phyloP scores from a whole-genome alignment of 2,888 invertebrate species.

The Amphipoea oculea region DNA sequence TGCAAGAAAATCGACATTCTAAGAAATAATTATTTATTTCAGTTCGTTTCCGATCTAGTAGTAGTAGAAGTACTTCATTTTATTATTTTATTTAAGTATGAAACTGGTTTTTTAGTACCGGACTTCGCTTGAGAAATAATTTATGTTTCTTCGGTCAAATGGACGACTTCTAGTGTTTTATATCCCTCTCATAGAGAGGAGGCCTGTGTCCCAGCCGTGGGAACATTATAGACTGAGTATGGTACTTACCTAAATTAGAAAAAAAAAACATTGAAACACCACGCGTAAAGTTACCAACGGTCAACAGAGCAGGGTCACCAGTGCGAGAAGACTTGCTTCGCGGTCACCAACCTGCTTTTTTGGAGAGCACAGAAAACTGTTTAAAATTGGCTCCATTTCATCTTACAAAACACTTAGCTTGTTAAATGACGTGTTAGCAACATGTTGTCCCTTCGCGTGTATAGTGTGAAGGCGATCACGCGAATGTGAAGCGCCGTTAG shows the following conservation, averaged over 20 bases:
- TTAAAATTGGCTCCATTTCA: constrained; percentile 13
- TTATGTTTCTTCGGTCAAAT: not conserved
- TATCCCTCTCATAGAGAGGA: not conserved
- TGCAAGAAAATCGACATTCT: not conserved
- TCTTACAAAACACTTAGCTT: constrained; percentile 21
- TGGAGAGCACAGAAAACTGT: constrained; percentile 12
- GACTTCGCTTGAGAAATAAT: not conserved
- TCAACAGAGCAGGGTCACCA: not conserved
- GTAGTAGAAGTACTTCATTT: not conserved
- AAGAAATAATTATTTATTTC: not conserved
- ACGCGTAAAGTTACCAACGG: not conserved
- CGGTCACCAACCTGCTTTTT: constrained; percentile 35
- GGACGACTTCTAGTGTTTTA: not conserved
- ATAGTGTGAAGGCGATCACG: constrained; percentile 60
- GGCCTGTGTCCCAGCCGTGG: not conserved
- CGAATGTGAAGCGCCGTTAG: constrained; percentile 70
- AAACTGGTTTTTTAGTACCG: not conserved
- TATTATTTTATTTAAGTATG: not conserved
- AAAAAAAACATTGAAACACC: not conserved
- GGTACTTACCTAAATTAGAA: not conserved
- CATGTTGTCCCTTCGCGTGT: constrained; percentile 62
- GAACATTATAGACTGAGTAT: not conserved
- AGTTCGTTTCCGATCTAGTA: constrained; percentile 5
- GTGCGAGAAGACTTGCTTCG: constrained; percentile 1
- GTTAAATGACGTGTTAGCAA: constrained; percentile 28